Conservation (phyloP, 2,113 vertebrate species). For the Steatornis caripensis region DNA sequence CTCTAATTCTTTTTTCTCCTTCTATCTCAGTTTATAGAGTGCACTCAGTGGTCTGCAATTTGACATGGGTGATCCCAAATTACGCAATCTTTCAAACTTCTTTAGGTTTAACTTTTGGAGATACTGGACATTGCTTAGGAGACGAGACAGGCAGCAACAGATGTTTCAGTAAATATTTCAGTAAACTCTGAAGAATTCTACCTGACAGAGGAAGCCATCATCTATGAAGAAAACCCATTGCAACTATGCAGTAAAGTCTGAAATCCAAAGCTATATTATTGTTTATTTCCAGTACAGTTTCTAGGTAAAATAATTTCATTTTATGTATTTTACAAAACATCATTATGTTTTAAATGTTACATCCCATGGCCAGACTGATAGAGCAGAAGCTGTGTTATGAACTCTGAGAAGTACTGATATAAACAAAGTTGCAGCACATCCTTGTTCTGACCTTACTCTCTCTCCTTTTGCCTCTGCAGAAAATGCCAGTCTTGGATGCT, state of each 20-base stretch:
- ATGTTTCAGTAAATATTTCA: neutral
- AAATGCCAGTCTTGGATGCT: neutral
- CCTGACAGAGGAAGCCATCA: neutral
- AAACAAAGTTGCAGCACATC: neutral
- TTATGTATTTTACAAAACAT: neutral
- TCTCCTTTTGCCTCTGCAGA: conserved; percentile 5
- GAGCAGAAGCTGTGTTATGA: neutral
- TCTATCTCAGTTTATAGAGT: neutral
- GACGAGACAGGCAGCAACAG: neutral
- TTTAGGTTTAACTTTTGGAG: neutral
- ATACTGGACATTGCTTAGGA: neutral
- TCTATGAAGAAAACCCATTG: neutral
- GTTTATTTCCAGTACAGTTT: neutral
- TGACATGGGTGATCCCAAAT: neutral
- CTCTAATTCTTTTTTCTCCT: neutral
- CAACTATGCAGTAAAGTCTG: neutral
- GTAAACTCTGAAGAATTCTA: neutral
- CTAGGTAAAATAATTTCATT: neutral
- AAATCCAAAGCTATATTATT: neutral
- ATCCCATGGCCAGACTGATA: neutral
- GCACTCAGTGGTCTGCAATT: neutral
- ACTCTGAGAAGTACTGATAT: neutral
- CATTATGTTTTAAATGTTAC: neutral
- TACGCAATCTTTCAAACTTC: neutral
- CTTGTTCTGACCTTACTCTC: neutral